A percentile compares a stretch with the other conserved stretches of the same genome.
phyloP scores from a whole-genome alignment of 1,140 invertebrate genomes.

The Matsumurasca onukii region DNA sequence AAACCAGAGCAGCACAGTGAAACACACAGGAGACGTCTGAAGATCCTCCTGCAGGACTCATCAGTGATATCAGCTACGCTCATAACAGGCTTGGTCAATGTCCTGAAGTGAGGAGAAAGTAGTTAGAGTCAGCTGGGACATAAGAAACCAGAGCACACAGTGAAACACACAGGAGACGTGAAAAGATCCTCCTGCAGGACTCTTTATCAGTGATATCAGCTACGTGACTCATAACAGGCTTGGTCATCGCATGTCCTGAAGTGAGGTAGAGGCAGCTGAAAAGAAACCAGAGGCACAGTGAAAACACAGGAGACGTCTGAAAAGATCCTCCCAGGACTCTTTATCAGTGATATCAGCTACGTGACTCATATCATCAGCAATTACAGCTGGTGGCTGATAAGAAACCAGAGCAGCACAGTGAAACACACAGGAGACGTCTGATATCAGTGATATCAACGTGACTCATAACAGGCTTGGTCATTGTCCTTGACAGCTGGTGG shows the following conservation, averaged over 20 bases:
- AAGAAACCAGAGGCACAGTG: conserved; percentile 60
- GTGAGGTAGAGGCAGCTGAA: conserved; percentile 56
- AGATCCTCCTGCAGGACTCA: conserved; percentile 49
- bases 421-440: conserved; percentile 59
- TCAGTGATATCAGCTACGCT: conserved; percentile 54
- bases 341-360: conserved; percentile 54
- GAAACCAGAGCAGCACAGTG: conserved; percentile 64
- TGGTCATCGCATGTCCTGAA: conserved; percentile 46
- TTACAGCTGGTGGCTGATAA: conserved; percentile 57
- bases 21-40: conserved; percentile 59
- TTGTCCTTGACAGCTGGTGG: conserved; percentile 55
- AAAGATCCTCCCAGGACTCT: conserved; percentile 51
- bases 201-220: conserved; percentile 53
- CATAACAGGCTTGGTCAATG: conserved; percentile 47
- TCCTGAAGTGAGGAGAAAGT: no score
- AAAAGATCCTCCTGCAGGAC: conserved; percentile 50
- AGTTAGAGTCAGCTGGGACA: no score
- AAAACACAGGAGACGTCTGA: conserved; percentile 59
- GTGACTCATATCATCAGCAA: conserved; percentile 48
- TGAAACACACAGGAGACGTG: no score
- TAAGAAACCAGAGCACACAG: no score
- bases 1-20: conserved; percentile 62
- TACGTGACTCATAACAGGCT: conserved; percentile 49
- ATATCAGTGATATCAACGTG: conserved; percentile 53
- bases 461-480: conserved; percentile 48